Conservation (phyloP, 2,797 vertebrate species). For the Vireo griseus region DNA sequence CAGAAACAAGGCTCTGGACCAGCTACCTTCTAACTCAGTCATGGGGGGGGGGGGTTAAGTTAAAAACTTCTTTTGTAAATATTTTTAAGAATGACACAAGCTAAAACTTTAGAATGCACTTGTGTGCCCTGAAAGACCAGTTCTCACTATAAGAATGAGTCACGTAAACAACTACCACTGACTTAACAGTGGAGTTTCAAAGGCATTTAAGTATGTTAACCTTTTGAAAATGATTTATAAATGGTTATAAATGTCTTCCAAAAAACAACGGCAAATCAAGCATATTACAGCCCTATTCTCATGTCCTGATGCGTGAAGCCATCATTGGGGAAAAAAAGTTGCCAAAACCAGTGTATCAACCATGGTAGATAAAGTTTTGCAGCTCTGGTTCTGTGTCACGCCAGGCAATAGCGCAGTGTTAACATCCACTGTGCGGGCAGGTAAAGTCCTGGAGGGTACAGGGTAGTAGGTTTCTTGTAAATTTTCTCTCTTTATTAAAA, state of each 20-base stretch:
- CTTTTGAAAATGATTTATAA: not conserved
- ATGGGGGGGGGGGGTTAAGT: not conserved
- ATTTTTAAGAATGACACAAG: not conserved
- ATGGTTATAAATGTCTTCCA: not conserved
- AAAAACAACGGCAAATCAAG: not conserved
- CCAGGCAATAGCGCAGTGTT: not conserved
- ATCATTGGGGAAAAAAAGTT: not conserved
- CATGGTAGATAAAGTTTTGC: not conserved
- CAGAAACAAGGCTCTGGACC: not conserved
- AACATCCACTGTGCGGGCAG: not conserved
- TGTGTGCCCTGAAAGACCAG: not conserved
- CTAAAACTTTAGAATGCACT: not conserved
- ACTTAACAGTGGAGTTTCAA: not conserved
- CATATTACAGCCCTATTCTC: not conserved
- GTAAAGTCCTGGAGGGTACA: not conserved
- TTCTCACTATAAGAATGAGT: not conserved
- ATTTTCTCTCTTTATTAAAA: not conserved
- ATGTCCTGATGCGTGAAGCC: not conserved
- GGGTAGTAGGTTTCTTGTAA: not conserved
- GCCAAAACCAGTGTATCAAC: not conserved
- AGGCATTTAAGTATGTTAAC: not conserved
- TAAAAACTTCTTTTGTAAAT: not conserved
- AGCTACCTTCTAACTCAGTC: not conserved
- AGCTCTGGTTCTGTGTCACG: not conserved
- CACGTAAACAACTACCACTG: not conserved